These are phyloP conservation scores for Acronicta psi DNA, from an alignment of 2,888 invertebrate genomes.

Conservation along the genomic window DNA sequence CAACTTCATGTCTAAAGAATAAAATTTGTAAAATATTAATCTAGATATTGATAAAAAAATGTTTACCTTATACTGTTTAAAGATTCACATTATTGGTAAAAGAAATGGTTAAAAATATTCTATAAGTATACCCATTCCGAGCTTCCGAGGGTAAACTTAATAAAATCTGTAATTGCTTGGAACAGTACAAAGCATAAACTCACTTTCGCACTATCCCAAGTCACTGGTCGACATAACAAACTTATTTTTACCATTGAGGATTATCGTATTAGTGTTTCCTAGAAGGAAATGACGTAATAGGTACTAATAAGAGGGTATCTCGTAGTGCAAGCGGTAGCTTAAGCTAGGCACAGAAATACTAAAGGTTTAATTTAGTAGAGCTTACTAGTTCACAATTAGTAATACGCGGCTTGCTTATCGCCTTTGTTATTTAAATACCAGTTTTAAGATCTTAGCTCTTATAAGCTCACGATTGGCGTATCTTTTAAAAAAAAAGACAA, in stretches of 20 bases:
- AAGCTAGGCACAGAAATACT: slow-evolving; percentile 23
- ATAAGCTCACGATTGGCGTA: background rate
- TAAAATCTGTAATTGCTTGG: no score
- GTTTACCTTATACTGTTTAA: background rate
- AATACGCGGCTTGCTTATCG: slow-evolving; percentile 27
- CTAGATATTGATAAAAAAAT: background rate
- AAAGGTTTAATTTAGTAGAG: slow-evolving; percentile 25
- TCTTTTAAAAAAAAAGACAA: no score
- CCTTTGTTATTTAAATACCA: slow-evolving; percentile 15
- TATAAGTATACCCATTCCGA: no score
- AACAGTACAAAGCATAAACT: no score
- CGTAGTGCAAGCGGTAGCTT: background rate
- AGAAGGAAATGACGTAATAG: slow-evolving; percentile 27
- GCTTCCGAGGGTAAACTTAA: no score
- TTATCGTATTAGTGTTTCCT: slow-evolving; percentile 26
- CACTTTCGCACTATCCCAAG: no score
- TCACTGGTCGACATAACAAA: no score
- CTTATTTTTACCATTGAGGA: background rate
- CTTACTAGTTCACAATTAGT: slow-evolving; percentile 15
- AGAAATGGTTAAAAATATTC: no score
- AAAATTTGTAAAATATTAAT: slow-evolving; percentile 8
- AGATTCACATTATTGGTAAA: no score
- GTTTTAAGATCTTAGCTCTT: slow-evolving; percentile 14
- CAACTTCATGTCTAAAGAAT: slow-evolving; percentile 18
- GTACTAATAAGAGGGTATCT: slow-evolving; percentile 30